Evolutionary conservation across 2,113 vertebrate genomes (phyloP), one percentile per base, ranked within the genome.

Genomic region (Fregetta grallaria): DNA sequence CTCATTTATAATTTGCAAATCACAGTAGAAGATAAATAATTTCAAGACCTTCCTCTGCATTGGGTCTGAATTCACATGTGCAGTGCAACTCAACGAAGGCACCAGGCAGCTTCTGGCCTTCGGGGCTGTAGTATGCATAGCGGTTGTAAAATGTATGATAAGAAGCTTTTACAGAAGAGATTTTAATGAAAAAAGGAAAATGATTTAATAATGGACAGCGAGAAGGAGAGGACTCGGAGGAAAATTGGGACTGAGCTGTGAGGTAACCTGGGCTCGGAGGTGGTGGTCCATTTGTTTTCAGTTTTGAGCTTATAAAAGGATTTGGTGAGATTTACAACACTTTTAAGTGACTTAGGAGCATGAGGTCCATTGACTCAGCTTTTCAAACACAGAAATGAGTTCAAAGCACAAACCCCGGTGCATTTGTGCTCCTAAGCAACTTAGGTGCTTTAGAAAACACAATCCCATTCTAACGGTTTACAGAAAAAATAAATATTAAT

Each of bases 351-450:
- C 30, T 86, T 15, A 20, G 47, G 86, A 94, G 71, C n/a, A 3
- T 1, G 53, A 52, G 30, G 36, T 68, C 26, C 56, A 9, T 11
- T 9, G 63, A 5, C 34, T 87, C 61, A 25, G 70, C 44, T 93
- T 81, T 79, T 26, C 70, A 62, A 66, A 12, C 27, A 10, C 52
- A 45, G 10, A 49, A 65, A n/a, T 3, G 49, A 56, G 36, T 62
- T 82, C 13, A 19, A 56, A 88, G 34, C 62, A 19, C 47, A 15
- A 14, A 50, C 6, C 45, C 30, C 0, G 0, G 11, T 0, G 12
- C 0, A 0, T 63, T 67, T 13, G 6, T 75, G 34, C 80, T 55
- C 49, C 18, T 3, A 11, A 53, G 52, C 44, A 40, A 5, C 49
- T 27, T n/a, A 20, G 38, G 44, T 40, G 30, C 49, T 86, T 25